phyloP scores from a whole-genome alignment of 2,797 vertebrate genomes.

The Betta splendens region DNA sequence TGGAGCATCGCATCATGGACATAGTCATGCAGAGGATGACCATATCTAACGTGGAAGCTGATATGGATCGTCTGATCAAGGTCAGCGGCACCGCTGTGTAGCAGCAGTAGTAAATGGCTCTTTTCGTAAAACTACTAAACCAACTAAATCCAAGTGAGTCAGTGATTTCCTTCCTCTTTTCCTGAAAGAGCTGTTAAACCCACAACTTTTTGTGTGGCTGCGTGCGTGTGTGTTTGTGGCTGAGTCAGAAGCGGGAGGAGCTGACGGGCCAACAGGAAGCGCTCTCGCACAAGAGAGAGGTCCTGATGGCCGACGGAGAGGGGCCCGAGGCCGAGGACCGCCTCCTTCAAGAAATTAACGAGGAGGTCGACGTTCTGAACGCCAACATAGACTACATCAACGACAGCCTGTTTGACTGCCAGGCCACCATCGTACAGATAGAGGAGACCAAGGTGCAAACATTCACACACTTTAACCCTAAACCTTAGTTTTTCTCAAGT shows the following conservation, averaged over 20 bases:
- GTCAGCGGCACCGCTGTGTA: too few species aligned
- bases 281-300: slow-evolving; percentile 85
- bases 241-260: slow-evolving; percentile 94
- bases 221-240: slow-evolving; percentile 26
- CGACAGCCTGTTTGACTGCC: slow-evolving; percentile 95
- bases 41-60: slow-evolving; percentile 91
- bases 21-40: slow-evolving; percentile 99
- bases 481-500: too few species aligned
- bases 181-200: neutral
- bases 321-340: slow-evolving; percentile 87
- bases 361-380: slow-evolving; percentile 94
- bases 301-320: slow-evolving; percentile 81
- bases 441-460: slow-evolving; percentile 93
- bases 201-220: neutral
- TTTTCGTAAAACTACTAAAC: slow-evolving; percentile 10
- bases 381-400: slow-evolving; percentile 99
- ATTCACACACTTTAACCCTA: neutral
- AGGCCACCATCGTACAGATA: slow-evolving; percentile 97
- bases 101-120: neutral
- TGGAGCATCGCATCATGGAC: slow-evolving; percentile 91
- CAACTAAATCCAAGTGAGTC: slow-evolving; percentile 17
- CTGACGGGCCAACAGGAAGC: slow-evolving; percentile 90
- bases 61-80: slow-evolving; percentile 98
- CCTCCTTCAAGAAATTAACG: slow-evolving; percentile 90
- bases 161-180: slow-evolving; percentile 21